Percentiles rank a stretch among this genome's conserved stretches.
These are phyloP conservation scores for Aspidoscelis tigris DNA, from an alignment of 2,113 vertebrate genomes.

Conservation along the genomic window DNA sequence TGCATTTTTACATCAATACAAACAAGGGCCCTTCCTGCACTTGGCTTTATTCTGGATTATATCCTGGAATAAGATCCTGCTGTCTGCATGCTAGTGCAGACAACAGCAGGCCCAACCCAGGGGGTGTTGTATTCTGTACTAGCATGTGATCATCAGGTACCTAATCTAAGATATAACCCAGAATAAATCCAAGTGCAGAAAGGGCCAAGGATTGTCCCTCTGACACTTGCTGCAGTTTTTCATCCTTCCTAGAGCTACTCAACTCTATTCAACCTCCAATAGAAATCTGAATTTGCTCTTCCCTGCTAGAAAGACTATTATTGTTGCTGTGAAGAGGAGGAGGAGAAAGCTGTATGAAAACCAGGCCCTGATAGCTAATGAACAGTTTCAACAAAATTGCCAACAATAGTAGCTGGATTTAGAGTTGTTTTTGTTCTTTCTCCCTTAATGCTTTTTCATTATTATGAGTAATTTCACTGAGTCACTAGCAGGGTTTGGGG, in stretches of 20 bases:
- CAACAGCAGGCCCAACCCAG: no score
- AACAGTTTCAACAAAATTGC: neutral
- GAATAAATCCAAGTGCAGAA: no score
- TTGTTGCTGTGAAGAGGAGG: neutral
- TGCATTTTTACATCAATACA: neutral
- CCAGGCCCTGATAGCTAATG: neutral
- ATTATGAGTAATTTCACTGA: slow-evolving; percentile 44
- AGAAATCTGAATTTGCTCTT: neutral
- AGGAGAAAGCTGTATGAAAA: neutral
- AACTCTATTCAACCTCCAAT: neutral
- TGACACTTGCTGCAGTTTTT: neutral
- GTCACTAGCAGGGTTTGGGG: slow-evolving; percentile 25
- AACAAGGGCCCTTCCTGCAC: neutral
- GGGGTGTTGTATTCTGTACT: no score
- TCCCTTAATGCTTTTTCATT: slow-evolving; percentile 3
- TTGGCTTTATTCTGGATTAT: no score
- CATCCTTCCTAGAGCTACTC: neutral
- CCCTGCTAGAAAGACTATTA: neutral
- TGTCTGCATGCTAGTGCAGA: no score
- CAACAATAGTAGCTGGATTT: neutral
- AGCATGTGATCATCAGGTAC: no score
- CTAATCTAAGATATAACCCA: no score
- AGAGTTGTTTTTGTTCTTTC: neutral
- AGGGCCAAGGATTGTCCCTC: no score
- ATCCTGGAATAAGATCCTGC: no score